Evolutionary conservation across 1,140 invertebrate genomes (phyloP).

Genomic region (Trichoplusia ni): DNA sequence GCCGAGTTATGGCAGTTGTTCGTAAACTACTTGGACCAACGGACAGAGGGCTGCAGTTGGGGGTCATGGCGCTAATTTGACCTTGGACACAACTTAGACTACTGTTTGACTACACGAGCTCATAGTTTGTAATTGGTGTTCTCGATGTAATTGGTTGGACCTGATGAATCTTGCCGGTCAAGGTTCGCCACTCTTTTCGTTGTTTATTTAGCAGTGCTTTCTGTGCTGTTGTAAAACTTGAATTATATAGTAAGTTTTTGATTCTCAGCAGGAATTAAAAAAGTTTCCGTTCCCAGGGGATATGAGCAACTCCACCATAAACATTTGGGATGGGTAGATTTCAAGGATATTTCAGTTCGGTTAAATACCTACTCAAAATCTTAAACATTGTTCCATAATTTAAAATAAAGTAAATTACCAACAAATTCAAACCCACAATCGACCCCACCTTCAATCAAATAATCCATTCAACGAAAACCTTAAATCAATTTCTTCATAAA

Average conservation of each 20-base stretch:
- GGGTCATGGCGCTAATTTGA: constrained; percentile 79
- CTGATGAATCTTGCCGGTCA: background rate
- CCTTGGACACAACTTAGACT: constrained; percentile 71
- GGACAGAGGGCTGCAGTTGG: constrained; percentile 69
- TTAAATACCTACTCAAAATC: too few relatives aligned
- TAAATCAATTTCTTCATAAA: constrained; percentile 43
- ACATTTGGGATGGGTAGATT: too few relatives aligned
- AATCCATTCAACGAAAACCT: constrained; percentile 26
- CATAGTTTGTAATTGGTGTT: constrained; percentile 58
- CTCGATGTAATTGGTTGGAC: background rate
- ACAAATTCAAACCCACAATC: background rate
- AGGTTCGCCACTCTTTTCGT: background rate
- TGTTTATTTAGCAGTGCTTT: background rate
- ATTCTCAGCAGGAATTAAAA: too few relatives aligned
- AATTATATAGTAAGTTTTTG: too few relatives aligned
- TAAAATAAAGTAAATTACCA: background rate
- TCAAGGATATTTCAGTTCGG: too few relatives aligned
- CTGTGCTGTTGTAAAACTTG: background rate
- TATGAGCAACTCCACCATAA: too few relatives aligned
- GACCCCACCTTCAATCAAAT: constrained; percentile 4
- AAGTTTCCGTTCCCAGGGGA: too few relatives aligned
- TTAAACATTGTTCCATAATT: too few relatives aligned
- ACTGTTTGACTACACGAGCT: constrained; percentile 50
- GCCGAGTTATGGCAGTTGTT: constrained; percentile 81
- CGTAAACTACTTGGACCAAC: constrained; percentile 74